These are phyloP conservation scores for Lydus trimaculatus DNA, from an alignment of 2,888 invertebrate species.

Conservation along the genomic window DNA sequence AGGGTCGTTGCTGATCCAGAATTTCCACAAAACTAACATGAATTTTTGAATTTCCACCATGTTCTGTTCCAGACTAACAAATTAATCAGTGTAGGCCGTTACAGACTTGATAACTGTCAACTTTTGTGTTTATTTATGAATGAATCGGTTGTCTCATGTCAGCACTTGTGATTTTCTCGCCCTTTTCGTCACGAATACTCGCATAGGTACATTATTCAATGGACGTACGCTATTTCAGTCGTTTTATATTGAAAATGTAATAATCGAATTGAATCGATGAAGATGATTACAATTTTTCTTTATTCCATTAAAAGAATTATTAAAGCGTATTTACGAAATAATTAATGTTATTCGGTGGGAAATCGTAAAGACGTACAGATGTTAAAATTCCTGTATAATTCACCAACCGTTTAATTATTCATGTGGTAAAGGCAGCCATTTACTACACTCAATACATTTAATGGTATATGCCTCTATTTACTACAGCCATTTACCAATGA, in stretches of 20 bases:
- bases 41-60: no score
- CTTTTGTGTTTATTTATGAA: no score
- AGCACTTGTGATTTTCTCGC: no score
- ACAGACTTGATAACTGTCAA: no score
- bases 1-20: no score
- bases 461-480: conserved; percentile 15
- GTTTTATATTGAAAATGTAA: background rate
- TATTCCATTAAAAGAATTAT: background rate
- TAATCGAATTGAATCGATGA: background rate
- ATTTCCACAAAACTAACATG: no score
- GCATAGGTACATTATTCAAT: no score
- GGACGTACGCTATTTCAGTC: no score
- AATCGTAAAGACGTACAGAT: conserved; percentile 30
- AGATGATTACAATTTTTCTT: background rate
- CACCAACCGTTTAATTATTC: conserved; percentile 30
- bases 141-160: no score
- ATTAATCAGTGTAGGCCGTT: no score
- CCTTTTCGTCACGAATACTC: no score
- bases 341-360: conserved; percentile 33
- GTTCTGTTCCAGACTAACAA: no score
- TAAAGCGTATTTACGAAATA: conserved; percentile 27
- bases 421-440: conserved; percentile 22
- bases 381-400: conserved; percentile 28
- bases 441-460: conserved; percentile 28
- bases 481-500: conserved; percentile 23